Evolutionary conservation across 2,888 invertebrate genomes (phyloP).

Genomic region (Catocala fraxini): DNA sequence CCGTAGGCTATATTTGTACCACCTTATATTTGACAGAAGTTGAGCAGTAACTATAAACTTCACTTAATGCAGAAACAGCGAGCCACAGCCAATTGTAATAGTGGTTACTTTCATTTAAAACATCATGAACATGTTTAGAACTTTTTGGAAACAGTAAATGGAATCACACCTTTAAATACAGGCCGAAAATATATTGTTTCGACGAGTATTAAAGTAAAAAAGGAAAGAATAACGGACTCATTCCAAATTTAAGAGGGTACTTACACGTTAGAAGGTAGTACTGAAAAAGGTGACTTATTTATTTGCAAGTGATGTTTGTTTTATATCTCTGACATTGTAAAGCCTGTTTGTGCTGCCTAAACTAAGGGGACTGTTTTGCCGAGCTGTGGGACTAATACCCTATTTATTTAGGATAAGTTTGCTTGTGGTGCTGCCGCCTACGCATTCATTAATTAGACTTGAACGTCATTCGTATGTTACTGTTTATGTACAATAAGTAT

Average conservation of each 20-base stretch:
- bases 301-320: conserved; percentile 23
- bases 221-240: neutral
- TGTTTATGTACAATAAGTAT: neutral
- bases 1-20: too few relatives aligned
- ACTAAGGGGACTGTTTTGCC: conserved; percentile 43
- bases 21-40: too few relatives aligned
- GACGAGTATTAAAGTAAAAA: too few relatives aligned
- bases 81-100: too few relatives aligned
- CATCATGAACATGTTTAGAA: too few relatives aligned
- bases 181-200: too few relatives aligned
- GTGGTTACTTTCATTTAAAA: too few relatives aligned
- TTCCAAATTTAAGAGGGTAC: neutral
- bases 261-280: neutral
- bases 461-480: conserved; percentile 15
- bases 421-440: conserved; percentile 81
- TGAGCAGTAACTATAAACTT: too few relatives aligned
- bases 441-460: conserved; percentile 29
- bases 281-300: conserved; percentile 16
- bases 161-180: too few relatives aligned
- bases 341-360: conserved; percentile 44
- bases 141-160: too few relatives aligned
- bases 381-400: conserved; percentile 39
- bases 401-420: conserved; percentile 60
- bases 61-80: too few relatives aligned
- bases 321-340: conserved; percentile 16